Base-by-base conservation (phyloP, 1,140 invertebrate genomes). In the Pogonomyrmex californicus region DNA sequence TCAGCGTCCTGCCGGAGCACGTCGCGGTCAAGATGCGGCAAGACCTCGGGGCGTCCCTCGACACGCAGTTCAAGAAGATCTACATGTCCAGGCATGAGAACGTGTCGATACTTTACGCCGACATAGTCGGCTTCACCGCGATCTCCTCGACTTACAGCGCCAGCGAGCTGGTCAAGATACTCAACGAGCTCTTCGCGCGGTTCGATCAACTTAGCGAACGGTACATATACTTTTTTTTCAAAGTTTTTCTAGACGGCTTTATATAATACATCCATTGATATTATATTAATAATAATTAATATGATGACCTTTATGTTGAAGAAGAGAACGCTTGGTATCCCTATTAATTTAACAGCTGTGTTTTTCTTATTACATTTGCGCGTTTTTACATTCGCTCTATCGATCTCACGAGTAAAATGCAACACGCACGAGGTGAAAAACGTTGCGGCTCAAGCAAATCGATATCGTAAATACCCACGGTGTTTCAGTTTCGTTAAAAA, bases 1-100 rank as follows among this genome's bases (percentile, higher is more conserved):
- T 99, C 3, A 99, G 98, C 4, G 98, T 99, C 0, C 95, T 99
- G 62, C 99, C 99, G 0, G 98, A 99, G 94, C 98, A 99, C 95
- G 98, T 99, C 63, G 99, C 98, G 0, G 98, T 98, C 30, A 98
- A 98, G 95, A 99, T 99, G 98, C 96, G 98, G 5, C 97, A 99
- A 94, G 98, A 99, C 94, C 95, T 99, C 82, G 98, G 98, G 14
- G 97, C 97, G 23, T 98, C 98, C 4, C 97, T 98, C 78, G 98
- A 98, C 82, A 97, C 97, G 4, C 98, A 99, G 94, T 99, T 99
- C 94, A 99, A 99, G 95, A 99, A 99, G 95, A 99, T 99, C 92
- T 99, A 99, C 93, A 99, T 99, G 98, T 98, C 98, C 85, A 96
- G 99, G 23, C 98, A 99, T 94, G 99, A 99, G 95, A 99, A 99